Evolutionary conservation across 2,797 vertebrate species (phyloP).

Genomic region (Sebastes minor): DNA sequence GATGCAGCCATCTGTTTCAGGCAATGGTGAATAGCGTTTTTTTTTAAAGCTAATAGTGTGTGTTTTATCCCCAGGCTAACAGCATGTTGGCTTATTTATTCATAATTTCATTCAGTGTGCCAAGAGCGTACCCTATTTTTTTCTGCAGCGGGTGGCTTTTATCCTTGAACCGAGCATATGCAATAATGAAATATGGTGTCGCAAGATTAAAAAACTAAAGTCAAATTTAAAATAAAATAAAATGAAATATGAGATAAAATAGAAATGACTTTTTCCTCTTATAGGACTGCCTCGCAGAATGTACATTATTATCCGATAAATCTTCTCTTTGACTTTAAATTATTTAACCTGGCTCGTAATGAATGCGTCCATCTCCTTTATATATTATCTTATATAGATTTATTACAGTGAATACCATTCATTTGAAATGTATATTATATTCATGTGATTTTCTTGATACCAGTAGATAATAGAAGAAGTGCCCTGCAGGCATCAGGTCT

Average conservation of each 20-base stretch:
- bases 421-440: neutral
- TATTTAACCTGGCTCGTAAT: slow-evolving; percentile 3
- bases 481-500: neutral
- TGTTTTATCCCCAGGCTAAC: slow-evolving; percentile 73
- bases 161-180: slow-evolving; percentile 65
- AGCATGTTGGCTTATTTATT: slow-evolving; percentile 80
- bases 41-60: slow-evolving; percentile 54
- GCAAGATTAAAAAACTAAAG: slow-evolving; percentile 24
- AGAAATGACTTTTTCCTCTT: slow-evolving; percentile 2
- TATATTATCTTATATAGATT: slow-evolving; percentile 4
- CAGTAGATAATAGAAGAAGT: neutral
- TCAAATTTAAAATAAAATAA: slow-evolving; percentile 5
- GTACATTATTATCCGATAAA: slow-evolving; percentile 4
- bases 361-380: neutral
- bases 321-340: slow-evolving; percentile 9
- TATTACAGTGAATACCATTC: slow-evolving; percentile 10
- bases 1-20: slow-evolving; percentile 66
- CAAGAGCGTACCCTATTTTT: slow-evolving; percentile 65
- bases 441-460: neutral
- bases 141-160: slow-evolving; percentile 52
- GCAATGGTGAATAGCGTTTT: slow-evolving; percentile 17
- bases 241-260: slow-evolving; percentile 11
- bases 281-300: neutral
- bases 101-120: slow-evolving; percentile 67
- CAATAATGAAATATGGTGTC: slow-evolving; percentile 41